Conservation (phyloP, 2,888 invertebrate species). For the Anodontia alba region DNA sequence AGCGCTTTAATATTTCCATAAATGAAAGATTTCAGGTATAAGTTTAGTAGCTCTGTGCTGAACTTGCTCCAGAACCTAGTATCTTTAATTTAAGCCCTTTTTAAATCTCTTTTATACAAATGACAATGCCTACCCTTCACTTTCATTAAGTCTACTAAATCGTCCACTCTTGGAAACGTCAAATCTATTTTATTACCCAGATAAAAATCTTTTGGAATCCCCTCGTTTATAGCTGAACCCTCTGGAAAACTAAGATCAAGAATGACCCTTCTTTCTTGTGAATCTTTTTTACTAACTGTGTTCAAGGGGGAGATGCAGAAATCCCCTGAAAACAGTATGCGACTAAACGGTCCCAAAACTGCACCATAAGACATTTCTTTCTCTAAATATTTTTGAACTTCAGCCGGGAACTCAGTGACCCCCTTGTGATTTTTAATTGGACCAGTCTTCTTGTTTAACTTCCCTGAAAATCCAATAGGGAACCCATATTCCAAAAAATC, state of each 20-base stretch:
- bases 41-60: too few species aligned
- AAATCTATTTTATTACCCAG: not conserved
- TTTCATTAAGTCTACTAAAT: not conserved
- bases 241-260: conserved; percentile 26
- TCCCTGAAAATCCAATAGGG: not conserved
- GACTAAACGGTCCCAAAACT: conserved; percentile 16
- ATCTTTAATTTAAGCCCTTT: not conserved
- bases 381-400: conserved; percentile 2
- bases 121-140: too few species aligned
- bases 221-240: not conserved
- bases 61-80: too few species aligned
- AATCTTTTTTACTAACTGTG: not conserved
- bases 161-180: not conserved
- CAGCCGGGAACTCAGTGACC: not conserved
- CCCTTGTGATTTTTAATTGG: conserved; percentile 17
- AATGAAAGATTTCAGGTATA: too few species aligned
- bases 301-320: conserved; percentile 22
- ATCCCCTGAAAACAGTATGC: not conserved
- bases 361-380: conserved; percentile 2
- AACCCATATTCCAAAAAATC: too few species aligned
- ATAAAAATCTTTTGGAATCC: not conserved
- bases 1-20: too few species aligned
- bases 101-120: not conserved
- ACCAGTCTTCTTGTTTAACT: not conserved
- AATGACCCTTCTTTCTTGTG: conserved; percentile 17